phyloP scores from a whole-genome alignment of 2,113 vertebrate species.

The Ciconia stormi region DNA sequence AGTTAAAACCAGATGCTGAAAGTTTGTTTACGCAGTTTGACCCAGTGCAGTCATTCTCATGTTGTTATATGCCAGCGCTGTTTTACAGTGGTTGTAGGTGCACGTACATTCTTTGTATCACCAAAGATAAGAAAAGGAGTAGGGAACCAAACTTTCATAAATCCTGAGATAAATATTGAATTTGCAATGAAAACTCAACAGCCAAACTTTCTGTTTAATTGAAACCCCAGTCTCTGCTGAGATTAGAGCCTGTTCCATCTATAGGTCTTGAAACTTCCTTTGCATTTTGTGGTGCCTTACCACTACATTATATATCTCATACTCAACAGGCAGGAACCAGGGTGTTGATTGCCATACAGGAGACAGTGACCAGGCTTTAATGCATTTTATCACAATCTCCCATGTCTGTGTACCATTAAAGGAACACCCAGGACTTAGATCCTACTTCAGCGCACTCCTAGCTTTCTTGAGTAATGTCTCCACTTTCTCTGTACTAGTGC shows the following conservation, averaged over 20 bases:
- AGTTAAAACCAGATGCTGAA: slow-evolving; percentile 3
- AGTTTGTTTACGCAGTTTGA: background rate
- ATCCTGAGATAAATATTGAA: background rate
- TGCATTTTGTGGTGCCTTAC: background rate
- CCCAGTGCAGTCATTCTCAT: background rate
- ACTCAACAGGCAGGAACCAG: background rate
- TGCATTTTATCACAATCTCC: background rate
- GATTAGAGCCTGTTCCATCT: background rate
- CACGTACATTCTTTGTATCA: background rate
- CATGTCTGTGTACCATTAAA: background rate
- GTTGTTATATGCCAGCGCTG: background rate
- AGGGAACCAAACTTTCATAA: background rate
- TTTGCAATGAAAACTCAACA: background rate
- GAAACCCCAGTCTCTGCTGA: background rate
- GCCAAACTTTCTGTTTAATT: background rate
- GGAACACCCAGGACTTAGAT: background rate
- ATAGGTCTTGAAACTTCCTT: background rate
- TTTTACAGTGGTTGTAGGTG: background rate
- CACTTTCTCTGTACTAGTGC: background rate
- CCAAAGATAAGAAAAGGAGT: background rate
- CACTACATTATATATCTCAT: background rate
- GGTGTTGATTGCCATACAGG: background rate
- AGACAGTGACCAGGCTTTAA: background rate
- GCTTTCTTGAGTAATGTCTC: background rate
- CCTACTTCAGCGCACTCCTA: background rate